These are phyloP conservation scores for Andinoacara biseriatus DNA, from an alignment of 2,113 vertebrate genomes.

Conservation along the genomic window DNA sequence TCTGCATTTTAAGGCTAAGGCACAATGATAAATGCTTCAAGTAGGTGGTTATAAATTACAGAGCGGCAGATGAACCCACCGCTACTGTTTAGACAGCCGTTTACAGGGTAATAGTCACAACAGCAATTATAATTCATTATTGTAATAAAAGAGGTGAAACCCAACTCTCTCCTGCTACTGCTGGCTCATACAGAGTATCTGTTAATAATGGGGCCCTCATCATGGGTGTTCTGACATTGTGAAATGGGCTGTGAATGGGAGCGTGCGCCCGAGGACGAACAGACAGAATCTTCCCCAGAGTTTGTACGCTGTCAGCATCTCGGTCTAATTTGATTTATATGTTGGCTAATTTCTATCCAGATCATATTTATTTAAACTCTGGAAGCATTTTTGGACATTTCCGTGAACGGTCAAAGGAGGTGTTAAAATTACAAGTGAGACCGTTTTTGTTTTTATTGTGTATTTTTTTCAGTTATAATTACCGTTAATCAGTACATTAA, in stretches of 20 bases:
- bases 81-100: slow-evolving; percentile 42
- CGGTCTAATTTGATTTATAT: neutral
- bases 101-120: slow-evolving; percentile 62
- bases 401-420: neutral
- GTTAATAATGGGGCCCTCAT: slow-evolving; percentile 43
- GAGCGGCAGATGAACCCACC: slow-evolving; percentile 33
- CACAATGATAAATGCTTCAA: slow-evolving; percentile 54
- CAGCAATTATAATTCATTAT: slow-evolving; percentile 73
- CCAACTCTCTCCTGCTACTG: slow-evolving; percentile 25
- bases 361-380: neutral
- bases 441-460: neutral
- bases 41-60: slow-evolving; percentile 62
- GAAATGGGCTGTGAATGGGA: slow-evolving; percentile 22
- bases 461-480: neutral
- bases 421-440: neutral
- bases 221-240: slow-evolving; percentile 37
- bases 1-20: slow-evolving; percentile 27
- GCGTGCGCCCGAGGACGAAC: neutral
- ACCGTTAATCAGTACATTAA: neutral
- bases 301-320: neutral
- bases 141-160: slow-evolving; percentile 58
- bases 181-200: neutral
- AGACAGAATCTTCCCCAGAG: slow-evolving; percentile 4
- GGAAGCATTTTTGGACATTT: neutral
- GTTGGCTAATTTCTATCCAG: neutral